Evolutionary conservation across 2,113 vertebrate species (phyloP), one percentile per base, ranked within the genome.

Genomic region (Sapajus apella): DNA sequence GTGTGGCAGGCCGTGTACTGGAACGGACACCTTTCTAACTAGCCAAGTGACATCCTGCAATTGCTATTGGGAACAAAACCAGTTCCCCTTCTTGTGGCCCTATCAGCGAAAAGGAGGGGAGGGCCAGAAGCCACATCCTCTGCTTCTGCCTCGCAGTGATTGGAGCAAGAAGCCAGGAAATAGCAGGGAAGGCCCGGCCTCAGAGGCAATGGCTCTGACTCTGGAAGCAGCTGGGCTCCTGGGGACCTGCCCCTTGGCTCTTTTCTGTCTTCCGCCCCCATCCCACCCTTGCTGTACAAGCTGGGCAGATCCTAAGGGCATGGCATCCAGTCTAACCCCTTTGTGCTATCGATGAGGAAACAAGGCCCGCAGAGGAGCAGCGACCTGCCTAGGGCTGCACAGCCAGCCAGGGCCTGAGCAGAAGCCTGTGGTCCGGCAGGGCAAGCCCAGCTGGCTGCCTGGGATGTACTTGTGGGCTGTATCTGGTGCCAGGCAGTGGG

Each of bases 171-270:
- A 12, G 64, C 52, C 35, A 18, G 27, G 32, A n/a, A 14, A 1
- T 13, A 23, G n/a, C 52, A 58, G 81, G 58, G 58, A 25, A 68
- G 75, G 47, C 40, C 56, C 27, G 4, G 23, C 16, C 61, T 82
- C 35, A 5, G 45, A 85, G 47, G 56, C 5, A 10, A 45, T 3
- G 7, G 85, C 10, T 82, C 58, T 32, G 25, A 64, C 64, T 73
- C 13, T 35, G 37, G 13, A 35, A 52, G 2, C 8, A 17, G 3
- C 64, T 3, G 6, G 83, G 50, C 18, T 73, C 72, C 61, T 35
- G 1, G n/a, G 14, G 52, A 45, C 43, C 0, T 10, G 9, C 20
- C 3, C 77, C 35, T 12, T 2, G 4, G 58, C 4, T 52, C 45
- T 23, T 68, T 37, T 37, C 77, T 55, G 2, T 3, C 30, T 21